Percentiles rank a stretch among this genome's conserved stretches.
These are phyloP conservation scores for Xanthorhoe designata DNA, from an alignment of 2,888 invertebrate genomes.

Conservation along the genomic window DNA sequence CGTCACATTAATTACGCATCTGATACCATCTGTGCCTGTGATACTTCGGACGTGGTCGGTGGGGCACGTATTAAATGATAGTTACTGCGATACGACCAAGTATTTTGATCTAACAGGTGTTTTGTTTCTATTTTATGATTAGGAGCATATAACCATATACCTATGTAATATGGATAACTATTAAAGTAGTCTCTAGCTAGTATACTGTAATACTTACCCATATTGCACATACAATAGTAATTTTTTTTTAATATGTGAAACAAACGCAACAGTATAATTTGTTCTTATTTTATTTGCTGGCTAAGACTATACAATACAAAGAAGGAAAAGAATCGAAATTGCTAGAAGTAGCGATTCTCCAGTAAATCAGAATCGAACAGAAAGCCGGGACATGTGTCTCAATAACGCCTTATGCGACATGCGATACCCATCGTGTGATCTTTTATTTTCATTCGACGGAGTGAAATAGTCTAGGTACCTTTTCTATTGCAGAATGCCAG, in stretches of 20 bases:
- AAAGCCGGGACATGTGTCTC: slow-evolving; percentile 47
- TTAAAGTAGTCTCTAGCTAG: background rate
- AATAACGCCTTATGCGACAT: slow-evolving; percentile 44
- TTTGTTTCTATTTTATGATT: background rate
- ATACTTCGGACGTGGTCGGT: slow-evolving; percentile 5
- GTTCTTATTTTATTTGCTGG: background rate
- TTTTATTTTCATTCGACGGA: slow-evolving; percentile 45
- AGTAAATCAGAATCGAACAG: slow-evolving; percentile 46
- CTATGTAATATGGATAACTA: background rate
- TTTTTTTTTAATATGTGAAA: background rate
- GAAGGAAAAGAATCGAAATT: slow-evolving; percentile 17
- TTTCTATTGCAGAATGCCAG: slow-evolving; percentile 30
- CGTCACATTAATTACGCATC: slow-evolving; percentile 80
- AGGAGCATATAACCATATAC: too few species aligned
- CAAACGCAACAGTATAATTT: background rate
- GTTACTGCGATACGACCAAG: background rate
- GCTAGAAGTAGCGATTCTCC: slow-evolving; percentile 22
- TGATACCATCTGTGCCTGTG: slow-evolving; percentile 70
- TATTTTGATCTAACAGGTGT: slow-evolving; percentile 21
- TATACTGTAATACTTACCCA: background rate
- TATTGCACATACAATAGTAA: background rate
- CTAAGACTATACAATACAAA: background rate
- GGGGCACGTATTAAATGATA: background rate
- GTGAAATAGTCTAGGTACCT: slow-evolving; percentile 41
- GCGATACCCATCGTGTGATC: slow-evolving; percentile 44